These are phyloP conservation scores for Actinia tenebrosa DNA, from an alignment of 64 coral and sea anemone genomes.

Conservation along the genomic window DNA sequence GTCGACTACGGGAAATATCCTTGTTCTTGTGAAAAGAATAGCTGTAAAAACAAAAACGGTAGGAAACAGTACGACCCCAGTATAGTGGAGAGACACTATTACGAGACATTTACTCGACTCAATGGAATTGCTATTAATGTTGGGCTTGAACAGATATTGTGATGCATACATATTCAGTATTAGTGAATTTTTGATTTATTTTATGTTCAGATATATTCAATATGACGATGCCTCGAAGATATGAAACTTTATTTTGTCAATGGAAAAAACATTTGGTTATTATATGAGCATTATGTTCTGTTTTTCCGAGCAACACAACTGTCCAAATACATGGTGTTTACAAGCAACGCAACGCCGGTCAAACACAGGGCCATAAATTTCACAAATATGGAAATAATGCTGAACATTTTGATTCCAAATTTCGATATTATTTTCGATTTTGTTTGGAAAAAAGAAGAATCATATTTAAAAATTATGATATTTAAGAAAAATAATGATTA, in stretches of 20 bases:
- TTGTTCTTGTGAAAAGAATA: constrained; percentile 67
- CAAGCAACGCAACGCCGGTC: background rate
- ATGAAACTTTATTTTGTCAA: background rate
- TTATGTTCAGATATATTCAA: background rate
- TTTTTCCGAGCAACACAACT: background rate
- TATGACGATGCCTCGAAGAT: background rate
- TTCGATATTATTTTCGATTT: background rate
- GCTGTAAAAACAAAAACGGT: constrained; percentile 71
- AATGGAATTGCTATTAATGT: constrained; percentile 56
- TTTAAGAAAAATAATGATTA: background rate
- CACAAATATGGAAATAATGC: constrained; percentile 3
- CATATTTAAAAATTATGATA: background rate
- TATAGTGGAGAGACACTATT: constrained; percentile 73
- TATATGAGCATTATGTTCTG: background rate
- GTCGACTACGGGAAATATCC: constrained; percentile 92
- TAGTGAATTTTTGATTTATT: background rate
- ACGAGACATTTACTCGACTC: constrained; percentile 71
- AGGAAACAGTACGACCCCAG: constrained; percentile 84
- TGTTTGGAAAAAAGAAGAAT: background rate
- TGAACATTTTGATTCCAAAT: background rate
- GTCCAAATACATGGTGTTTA: background rate
- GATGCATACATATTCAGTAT: background rate
- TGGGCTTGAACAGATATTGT: background rate
- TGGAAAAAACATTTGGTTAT: background rate
- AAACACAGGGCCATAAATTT: background rate